Base-by-base conservation (phyloP, 2,113 vertebrate species). In the Triplophysa dalaica region DNA sequence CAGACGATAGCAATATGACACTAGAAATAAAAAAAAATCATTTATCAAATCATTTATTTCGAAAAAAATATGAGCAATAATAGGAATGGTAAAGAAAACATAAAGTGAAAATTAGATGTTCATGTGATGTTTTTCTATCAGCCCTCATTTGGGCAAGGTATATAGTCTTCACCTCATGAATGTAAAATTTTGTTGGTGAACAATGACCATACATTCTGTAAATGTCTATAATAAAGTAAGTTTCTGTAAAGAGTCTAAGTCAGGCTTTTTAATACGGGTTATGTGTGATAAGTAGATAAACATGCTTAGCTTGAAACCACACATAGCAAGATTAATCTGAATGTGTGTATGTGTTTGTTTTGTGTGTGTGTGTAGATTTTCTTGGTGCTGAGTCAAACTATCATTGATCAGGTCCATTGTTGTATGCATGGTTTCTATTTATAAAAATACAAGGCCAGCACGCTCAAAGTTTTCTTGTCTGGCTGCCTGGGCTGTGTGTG, bases 391-490 rank as follows among this genome's bases (percentile, higher is more conserved):
- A 79, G 61, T 77, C 62, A 77, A 54, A 70, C 41, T 69, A 43
- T 50, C 78, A 85, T 75, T 82, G 81, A 82, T 82, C 82, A 54
- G 78, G 68, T 80, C 84, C 75, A 54, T 74, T 74, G 82, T 58
- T 48, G n/a, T 58, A 66, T 63, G 61, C 74, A 74, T 22, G 52
- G 43, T 50, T 80, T 80, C 74, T 81, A 85, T 82, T 80, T 80
- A 80, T 85, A 82, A 69, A 74, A 68, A 74, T 77, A 82, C 43
- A 80, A 85, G 81, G 81, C 70, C 78, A 82, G 78, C 70, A 43
- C 62, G 68, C 80, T 85, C 69, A 85, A 85, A 85, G 62, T 85
- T 82, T 82, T 81, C 78, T 78, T 81, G 77, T 80, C 72, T 82
- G 72, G 81, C 58, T 76, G 80, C 65, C 54, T 50, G 58, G n/a